Conservation (phyloP, 2,113 vertebrate genomes). For the Scalopus aquaticus region DNA sequence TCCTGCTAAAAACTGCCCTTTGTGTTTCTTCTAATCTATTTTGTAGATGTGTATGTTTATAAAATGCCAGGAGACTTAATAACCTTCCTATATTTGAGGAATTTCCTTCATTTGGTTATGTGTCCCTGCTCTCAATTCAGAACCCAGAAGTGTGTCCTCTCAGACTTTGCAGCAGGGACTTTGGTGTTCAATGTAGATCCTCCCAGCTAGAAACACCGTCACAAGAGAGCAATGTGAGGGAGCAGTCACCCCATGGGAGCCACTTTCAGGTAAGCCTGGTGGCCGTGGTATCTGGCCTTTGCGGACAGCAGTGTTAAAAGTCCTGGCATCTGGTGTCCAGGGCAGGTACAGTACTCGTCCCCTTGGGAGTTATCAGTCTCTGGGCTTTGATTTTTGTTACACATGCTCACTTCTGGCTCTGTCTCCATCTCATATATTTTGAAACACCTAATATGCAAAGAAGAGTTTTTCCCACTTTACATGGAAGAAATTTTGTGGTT, state of each 20-base stretch:
- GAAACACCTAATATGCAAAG: background rate
- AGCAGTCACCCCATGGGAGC: background rate
- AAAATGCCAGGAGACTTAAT: background rate
- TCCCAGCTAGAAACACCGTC: background rate
- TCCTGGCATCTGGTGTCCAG: background rate
- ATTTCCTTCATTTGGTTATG: background rate
- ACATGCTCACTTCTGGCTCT: background rate
- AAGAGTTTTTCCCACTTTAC: background rate
- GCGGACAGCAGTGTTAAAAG: background rate
- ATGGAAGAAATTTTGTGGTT: background rate
- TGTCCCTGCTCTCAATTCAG: background rate
- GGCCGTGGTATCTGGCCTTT: background rate
- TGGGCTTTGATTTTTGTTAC: background rate
- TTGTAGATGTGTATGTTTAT: background rate
- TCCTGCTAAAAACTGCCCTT: background rate
- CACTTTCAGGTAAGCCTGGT: background rate
- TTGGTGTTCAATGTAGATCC: background rate
- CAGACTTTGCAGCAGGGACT: background rate
- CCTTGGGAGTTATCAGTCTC: accelerated
- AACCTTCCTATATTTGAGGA: background rate
- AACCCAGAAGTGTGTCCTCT: background rate
- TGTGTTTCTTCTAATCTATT: background rate
- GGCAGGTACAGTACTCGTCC: accelerated
- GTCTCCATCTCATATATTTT: background rate
- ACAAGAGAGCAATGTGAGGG: background rate